Conservation (phyloP, 1,140 invertebrate species). For the Diorhabda sublineata region DNA sequence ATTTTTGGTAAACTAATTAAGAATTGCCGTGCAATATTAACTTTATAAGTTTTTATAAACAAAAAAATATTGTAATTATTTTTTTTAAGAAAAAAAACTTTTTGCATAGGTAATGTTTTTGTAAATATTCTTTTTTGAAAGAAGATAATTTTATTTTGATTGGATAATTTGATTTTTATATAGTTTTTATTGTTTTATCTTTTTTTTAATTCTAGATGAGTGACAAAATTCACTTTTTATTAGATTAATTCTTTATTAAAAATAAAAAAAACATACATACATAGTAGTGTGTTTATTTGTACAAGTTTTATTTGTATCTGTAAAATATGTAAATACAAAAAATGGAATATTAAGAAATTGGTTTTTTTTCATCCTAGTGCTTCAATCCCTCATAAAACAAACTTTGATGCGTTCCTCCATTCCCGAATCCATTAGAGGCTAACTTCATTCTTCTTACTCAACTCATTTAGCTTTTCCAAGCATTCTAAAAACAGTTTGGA, state of each 20-base stretch:
- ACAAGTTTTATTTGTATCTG: constrained; percentile 1
- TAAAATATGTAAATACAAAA: background rate
- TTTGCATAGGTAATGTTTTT: no score
- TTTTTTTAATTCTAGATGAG: background rate
- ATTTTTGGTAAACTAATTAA: background rate
- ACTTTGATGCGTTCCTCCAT: no score
- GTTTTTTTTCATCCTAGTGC: background rate
- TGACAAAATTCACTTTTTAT: background rate
- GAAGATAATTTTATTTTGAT: no score
- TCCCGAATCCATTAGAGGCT: no score
- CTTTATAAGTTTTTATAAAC: background rate
- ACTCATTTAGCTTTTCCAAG: no score
- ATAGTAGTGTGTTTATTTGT: background rate
- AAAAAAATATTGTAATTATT: background rate
- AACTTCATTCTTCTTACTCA: no score
- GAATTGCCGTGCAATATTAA: background rate
- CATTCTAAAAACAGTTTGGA: no score
- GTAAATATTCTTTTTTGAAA: no score
- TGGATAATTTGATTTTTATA: no score
- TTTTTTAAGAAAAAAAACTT: background rate
- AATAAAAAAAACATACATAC: background rate
- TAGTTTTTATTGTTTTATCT: no score
- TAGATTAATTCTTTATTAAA: background rate
- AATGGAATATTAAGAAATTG: background rate
- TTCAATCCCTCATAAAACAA: no score